These are phyloP conservation scores for Gari tellinella DNA, from an alignment of 2,888 invertebrate genomes.

Conservation along the genomic window DNA sequence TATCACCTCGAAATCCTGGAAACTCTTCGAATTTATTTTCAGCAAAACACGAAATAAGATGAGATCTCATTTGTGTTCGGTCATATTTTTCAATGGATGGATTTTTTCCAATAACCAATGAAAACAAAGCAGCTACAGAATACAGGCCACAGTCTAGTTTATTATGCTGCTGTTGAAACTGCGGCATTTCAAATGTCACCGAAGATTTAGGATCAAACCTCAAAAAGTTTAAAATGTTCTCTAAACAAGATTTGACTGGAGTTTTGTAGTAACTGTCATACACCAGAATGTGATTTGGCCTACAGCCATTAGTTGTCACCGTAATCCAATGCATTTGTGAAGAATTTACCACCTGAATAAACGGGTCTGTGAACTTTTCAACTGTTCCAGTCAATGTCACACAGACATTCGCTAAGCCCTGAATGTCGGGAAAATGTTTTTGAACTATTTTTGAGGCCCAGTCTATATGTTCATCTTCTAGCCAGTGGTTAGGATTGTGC, in stretches of 20 bases:
- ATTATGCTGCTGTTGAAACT: slow-evolving; percentile 56
- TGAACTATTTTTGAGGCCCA: slow-evolving; percentile 50
- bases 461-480: slow-evolving; percentile 55
- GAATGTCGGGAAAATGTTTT: slow-evolving; percentile 32
- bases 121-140: slow-evolving; percentile 58
- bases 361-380: slow-evolving; percentile 23
- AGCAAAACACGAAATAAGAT: slow-evolving; percentile 40
- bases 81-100: slow-evolving; percentile 57
- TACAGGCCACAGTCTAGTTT: slow-evolving; percentile 60
- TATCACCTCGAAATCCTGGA: slow-evolving; percentile 26
- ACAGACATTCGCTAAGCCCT: slow-evolving; percentile 54
- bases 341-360: slow-evolving; percentile 60
- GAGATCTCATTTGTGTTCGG: slow-evolving; percentile 35
- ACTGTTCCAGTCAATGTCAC: slow-evolving; percentile 29
- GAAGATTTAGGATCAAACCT: background rate
- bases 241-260: slow-evolving; percentile 13
- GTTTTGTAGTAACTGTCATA: slow-evolving; percentile 58
- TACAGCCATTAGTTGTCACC: slow-evolving; percentile 48
- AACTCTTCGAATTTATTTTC: slow-evolving; percentile 30
- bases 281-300: slow-evolving; percentile 26
- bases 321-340: slow-evolving; percentile 59
- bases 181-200: slow-evolving; percentile 49
- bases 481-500: slow-evolving; percentile 27
- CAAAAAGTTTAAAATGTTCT: slow-evolving; percentile 21
- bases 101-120: slow-evolving; percentile 46